Conservation (phyloP, 2,113 vertebrate genomes). For the Anser brachyrhynchus region DNA sequence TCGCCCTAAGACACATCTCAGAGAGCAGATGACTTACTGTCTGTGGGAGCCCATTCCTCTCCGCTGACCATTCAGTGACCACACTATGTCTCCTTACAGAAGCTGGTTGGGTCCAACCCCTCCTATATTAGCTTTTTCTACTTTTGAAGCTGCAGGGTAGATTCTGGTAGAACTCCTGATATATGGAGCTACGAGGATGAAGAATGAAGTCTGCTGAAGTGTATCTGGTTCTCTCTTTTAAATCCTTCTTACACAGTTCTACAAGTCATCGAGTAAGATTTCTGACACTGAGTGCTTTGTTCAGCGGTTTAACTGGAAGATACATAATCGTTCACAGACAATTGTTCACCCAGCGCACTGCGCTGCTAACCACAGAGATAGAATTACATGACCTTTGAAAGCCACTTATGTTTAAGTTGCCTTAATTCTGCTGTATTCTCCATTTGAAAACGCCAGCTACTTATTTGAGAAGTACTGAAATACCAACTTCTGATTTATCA, state of each 20-base stretch:
- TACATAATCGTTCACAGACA: not conserved
- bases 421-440: not conserved
- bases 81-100: not conserved
- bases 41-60: not conserved
- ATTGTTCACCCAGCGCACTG: not conserved
- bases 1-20: not conserved
- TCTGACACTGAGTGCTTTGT: not conserved
- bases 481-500: not conserved
- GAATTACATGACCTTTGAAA: not conserved
- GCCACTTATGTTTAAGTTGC: not conserved
- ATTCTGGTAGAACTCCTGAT: not conserved
- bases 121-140: not conserved
- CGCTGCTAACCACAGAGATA: not conserved
- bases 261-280: not conserved
- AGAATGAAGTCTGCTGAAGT: not conserved
- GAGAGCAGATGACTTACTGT: constrained; percentile 10
- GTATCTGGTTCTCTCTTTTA: not conserved
- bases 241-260: not conserved
- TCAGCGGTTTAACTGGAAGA: not conserved
- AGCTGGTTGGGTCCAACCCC: not conserved
- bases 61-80: not conserved
- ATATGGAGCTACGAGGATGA: not conserved
- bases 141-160: not conserved
- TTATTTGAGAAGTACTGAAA: not conserved
- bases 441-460: not conserved